Percentiles rank a stretch among this genome's conserved stretches.
Evolutionary conservation across 2,113 vertebrate species (phyloP).

Genomic region (Ciconia boyciana): DNA sequence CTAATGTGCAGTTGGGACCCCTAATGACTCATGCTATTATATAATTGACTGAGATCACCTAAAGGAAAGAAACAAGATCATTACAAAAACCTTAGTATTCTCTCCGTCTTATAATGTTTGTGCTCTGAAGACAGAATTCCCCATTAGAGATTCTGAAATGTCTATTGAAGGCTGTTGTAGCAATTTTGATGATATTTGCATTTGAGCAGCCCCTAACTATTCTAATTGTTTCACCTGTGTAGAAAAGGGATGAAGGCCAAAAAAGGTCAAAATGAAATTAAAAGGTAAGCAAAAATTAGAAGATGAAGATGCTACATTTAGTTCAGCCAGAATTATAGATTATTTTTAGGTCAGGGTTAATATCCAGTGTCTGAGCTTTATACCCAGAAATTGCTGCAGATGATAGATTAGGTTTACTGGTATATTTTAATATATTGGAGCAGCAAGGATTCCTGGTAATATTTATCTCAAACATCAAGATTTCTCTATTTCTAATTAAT

Average conservation of each 20-base stretch:
- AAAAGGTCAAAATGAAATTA: not conserved
- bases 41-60: not conserved
- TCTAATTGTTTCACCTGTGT: not conserved
- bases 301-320: not conserved
- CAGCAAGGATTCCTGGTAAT: not conserved
- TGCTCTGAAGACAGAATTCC: not conserved
- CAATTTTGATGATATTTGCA: slow-evolving; percentile 2
- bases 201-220: not conserved
- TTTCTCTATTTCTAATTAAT: not conserved
- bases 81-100: not conserved
- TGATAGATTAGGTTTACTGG: not conserved
- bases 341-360: slow-evolving; percentile 7
- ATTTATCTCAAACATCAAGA: not conserved
- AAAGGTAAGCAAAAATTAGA: not conserved
- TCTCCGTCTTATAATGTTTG: not conserved
- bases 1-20: not conserved
- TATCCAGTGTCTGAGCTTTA: not conserved
- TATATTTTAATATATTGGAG: not conserved
- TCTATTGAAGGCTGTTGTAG: not conserved
- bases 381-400: not conserved
- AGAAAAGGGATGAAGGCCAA: not conserved
- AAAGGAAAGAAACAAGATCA: not conserved
- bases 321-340: not conserved
- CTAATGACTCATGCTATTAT: not conserved
- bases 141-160: not conserved